These are phyloP conservation scores for Hirudinaria manillensis DNA, from an alignment of 2,888 invertebrate genomes.

Conservation along the genomic window DNA sequence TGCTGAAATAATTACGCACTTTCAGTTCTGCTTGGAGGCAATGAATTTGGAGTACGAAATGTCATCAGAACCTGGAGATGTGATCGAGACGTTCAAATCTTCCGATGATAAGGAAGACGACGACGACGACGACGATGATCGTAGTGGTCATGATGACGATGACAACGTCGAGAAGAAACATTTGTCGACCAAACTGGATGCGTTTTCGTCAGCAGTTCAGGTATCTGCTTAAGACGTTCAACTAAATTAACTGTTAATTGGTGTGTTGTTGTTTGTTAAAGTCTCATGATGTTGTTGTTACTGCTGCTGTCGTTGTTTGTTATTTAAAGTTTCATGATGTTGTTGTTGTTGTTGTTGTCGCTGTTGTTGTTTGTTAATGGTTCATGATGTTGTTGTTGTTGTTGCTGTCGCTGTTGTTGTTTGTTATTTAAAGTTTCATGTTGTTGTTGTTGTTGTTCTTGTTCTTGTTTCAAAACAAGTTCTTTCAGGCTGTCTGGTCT, in stretches of 20 bases:
- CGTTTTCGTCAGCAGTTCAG: too few relatives aligned
- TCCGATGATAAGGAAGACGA: constrained; percentile 14
- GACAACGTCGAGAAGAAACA: constrained; percentile 11
- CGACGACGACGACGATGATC: constrained; percentile 26
- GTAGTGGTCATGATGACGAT: constrained; percentile 24
- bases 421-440: not conserved
- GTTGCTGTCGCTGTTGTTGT: not conserved
- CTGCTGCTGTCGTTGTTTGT: not conserved
- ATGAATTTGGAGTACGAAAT: not conserved
- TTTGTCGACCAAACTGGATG: constrained; percentile 6
- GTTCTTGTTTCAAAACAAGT: not conserved
- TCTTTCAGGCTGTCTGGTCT: not conserved
- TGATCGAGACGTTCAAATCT: not conserved
- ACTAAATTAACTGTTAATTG: too few relatives aligned
- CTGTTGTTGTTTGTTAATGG: not conserved
- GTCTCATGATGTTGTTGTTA: not conserved
- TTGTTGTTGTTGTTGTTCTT: constrained; percentile 13
- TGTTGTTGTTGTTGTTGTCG: not conserved
- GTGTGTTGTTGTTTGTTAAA: not conserved
- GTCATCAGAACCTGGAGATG: not conserved
- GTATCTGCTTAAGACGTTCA: too few relatives aligned
- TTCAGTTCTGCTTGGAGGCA: not conserved
- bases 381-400: not conserved
- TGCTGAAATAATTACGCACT: not conserved
- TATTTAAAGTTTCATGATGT: not conserved